A percentile compares a stretch with the other conserved stretches of the same genome.
Conservation (phyloP, 2,797 vertebrate species). For the Ptychadena robeensis region DNA sequence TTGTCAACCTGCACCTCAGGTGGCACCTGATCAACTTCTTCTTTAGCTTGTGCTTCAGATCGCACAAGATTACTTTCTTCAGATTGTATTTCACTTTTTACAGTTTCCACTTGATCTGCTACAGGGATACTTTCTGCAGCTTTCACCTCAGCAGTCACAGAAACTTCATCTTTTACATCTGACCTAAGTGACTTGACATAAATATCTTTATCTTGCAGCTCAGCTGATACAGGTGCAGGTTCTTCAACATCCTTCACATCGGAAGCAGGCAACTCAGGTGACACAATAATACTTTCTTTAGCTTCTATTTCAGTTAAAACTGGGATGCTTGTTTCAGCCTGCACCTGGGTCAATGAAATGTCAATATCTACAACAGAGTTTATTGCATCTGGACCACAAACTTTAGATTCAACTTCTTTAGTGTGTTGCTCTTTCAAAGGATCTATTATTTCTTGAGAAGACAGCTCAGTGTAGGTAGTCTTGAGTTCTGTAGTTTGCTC, state of each 20-base stretch:
- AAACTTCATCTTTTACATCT: neutral
- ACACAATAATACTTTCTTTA: neutral
- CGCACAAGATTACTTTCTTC: neutral
- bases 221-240: neutral
- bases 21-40: neutral
- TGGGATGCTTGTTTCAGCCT: slow-evolving; percentile 7
- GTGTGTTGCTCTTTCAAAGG: neutral
- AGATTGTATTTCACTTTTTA: neutral
- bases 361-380: neutral
- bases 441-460: neutral
- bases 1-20: neutral
- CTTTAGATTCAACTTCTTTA: neutral
- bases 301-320: slow-evolving; percentile 10
- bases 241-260: neutral
- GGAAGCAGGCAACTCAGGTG: too few species aligned
- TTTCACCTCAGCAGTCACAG: neutral
- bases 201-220: neutral
- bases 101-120: neutral
- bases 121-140: neutral
- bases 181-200: too few species aligned
- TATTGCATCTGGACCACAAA: neutral
- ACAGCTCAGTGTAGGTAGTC: neutral
- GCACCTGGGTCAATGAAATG: neutral
- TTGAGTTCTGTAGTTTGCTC: neutral
- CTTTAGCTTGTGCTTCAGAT: neutral